These are phyloP conservation scores for Jordanella pulchra DNA, from an alignment of 2,797 vertebrate species.

Conservation along the genomic window DNA sequence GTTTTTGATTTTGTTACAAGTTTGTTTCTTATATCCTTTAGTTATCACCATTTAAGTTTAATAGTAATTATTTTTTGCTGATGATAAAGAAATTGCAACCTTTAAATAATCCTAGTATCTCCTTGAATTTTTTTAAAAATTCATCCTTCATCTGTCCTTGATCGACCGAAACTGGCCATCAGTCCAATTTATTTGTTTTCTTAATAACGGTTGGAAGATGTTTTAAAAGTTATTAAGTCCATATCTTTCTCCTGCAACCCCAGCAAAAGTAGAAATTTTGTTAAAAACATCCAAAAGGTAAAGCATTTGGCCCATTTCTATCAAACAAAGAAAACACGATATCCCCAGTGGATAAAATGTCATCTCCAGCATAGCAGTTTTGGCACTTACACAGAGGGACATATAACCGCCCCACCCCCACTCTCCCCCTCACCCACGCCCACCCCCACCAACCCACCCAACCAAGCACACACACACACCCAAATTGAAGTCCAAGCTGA, in stretches of 20 bases:
- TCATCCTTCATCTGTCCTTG: not conserved
- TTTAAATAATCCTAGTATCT: not conserved
- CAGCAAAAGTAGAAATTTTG: not conserved
- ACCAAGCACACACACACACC: slow-evolving; percentile 10
- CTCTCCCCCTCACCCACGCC: no score
- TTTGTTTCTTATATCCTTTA: no score
- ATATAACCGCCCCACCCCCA: slow-evolving; percentile 61
- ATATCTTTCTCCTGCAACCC: not conserved
- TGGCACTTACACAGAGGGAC: slow-evolving; percentile 73
- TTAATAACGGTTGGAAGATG: not conserved
- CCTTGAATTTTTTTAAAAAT: not conserved
- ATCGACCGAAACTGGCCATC: not conserved
- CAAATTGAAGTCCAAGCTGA: slow-evolving; percentile 69
- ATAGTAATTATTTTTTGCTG: no score
- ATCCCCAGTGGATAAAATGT: slow-evolving; percentile 50
- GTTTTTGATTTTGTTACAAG: not conserved
- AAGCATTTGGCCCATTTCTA: slow-evolving; percentile 34
- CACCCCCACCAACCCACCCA: slow-evolving; percentile 41
- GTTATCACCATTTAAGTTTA: no score
- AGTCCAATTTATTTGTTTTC: not conserved
- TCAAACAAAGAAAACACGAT: slow-evolving; percentile 28
- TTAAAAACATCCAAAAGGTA: slow-evolving; percentile 9
- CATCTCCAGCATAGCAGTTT: slow-evolving; percentile 45
- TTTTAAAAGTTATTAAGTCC: not conserved
- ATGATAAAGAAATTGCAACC: not conserved